Evolutionary conservation across 2,797 vertebrate species (phyloP), one percentile per base, ranked within the genome.

Genomic region (Sebastes diaconus): DNA sequence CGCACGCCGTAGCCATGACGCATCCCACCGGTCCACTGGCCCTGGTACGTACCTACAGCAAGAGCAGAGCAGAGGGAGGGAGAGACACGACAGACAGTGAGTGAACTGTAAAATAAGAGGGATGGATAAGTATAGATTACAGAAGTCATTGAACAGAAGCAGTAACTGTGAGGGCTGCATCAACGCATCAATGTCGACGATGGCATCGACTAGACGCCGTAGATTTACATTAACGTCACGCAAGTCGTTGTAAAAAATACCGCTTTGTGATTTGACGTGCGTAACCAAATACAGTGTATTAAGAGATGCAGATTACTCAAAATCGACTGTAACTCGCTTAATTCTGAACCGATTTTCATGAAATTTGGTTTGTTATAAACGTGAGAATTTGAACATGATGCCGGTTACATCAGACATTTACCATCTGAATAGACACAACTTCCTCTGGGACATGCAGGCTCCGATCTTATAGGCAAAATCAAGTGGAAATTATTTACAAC

Each of bases 11-110:
- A 99, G 24, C 98, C 98, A 1, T 99, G 98, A 13, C 98, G 96
- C 98, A 99, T 98, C 75, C 98, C 98, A 30, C 98, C 98, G 64
- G 97, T 97, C 98, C 98, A 99, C 79, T 99, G 98, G 73, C 98
- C 98, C 93, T 99, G 98, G 94, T 97, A 99, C 0, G 98, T 99
- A 91, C 98, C 98, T 99, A 27, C 13, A 30, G 54, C 27, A 42
- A 34, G 8, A 61, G 39, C 22, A 34, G 8, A 61, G 39, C 4
- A 55, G 22, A 52, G 6, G 14, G 8, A 22, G 5, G 12, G 57
- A 6, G 16, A 73, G 27, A 63, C 6, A 24, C 5, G 9, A n/a
- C 3, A 30, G 4, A 46, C 13, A 39, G 25, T 71, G 9, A 73
- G 67, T 24, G 2, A 75, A 32, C 27, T 32, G 29, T 16, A 8